Conservation (phyloP, 1,140 invertebrate species). For the Atta cephalotes region DNA sequence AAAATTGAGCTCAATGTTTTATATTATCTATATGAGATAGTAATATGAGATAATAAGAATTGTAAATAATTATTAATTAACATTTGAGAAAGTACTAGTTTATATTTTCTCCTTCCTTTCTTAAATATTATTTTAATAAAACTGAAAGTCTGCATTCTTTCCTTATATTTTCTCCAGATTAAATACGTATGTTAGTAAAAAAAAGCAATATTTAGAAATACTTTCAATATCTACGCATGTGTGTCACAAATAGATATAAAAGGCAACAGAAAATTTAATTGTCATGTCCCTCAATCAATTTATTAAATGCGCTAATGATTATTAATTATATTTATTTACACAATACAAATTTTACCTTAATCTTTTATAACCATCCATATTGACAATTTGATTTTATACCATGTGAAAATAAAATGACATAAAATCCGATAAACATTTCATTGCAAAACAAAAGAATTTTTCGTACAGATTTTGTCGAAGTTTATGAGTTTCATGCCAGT, state of each 20-base stretch:
- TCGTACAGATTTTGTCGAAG: neutral
- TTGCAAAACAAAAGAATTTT: neutral
- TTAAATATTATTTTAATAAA: neutral
- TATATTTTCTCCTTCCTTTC: neutral
- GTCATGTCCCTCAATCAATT: neutral
- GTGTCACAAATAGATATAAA: neutral
- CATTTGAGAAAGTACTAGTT: neutral
- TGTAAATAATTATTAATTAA: neutral
- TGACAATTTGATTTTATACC: conserved; percentile 10
- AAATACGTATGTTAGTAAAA: neutral
- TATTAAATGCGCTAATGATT: neutral
- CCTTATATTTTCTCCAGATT: neutral
- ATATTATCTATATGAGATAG: neutral
- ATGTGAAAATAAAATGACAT: neutral
- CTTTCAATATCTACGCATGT: neutral
- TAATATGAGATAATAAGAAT: neutral
- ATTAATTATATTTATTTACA: neutral
- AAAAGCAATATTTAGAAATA: neutral
- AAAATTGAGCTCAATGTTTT: neutral
- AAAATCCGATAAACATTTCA: neutral
- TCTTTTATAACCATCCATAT: neutral
- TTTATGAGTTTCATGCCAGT: neutral
- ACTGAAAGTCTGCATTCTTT: neutral
- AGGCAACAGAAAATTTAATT: neutral
- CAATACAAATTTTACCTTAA: neutral